phyloP scores from a whole-genome alignment of 2,888 invertebrate genomes.

The Cryptus armator region DNA sequence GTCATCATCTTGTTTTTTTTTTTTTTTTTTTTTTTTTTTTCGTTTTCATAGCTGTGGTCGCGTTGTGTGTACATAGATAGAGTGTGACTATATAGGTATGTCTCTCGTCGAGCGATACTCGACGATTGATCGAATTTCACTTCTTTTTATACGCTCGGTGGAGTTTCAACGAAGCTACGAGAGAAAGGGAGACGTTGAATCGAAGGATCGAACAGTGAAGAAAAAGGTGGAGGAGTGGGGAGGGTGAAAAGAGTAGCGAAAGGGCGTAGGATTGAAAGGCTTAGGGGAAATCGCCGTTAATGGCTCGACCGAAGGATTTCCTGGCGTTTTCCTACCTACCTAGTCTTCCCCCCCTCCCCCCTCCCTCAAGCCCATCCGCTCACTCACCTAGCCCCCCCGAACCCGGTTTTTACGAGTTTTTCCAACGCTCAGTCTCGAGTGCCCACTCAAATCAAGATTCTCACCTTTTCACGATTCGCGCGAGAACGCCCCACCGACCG shows the following conservation, averaged over 20 bases:
- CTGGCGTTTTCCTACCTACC: constrained; percentile 71
- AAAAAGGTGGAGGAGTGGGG: constrained; percentile 33
- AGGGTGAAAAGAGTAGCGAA: constrained; percentile 70
- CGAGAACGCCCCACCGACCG: constrained; percentile 51
- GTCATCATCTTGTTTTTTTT: background rate
- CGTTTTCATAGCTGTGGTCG: background rate
- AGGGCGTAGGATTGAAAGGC: constrained; percentile 74
- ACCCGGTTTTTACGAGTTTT: constrained; percentile 76
- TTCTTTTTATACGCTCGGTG: constrained; percentile 52
- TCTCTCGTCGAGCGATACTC: constrained; percentile 62
- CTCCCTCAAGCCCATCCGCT: constrained; percentile 30
- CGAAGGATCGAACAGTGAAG: constrained; percentile 26
- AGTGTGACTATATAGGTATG: background rate
- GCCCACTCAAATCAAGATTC: constrained; percentile 81
- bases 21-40: background rate
- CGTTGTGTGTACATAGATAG: background rate
- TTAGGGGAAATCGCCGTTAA: constrained; percentile 80
- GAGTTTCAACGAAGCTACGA: constrained; percentile 13
- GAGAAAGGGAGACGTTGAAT: constrained; percentile 13
- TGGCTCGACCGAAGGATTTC: constrained; percentile 79
- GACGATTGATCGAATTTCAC: constrained; percentile 68
- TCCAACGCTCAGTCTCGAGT: constrained; percentile 74
- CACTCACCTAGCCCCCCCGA: constrained; percentile 20
- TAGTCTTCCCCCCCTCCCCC: constrained; percentile 6
- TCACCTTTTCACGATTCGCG: constrained; percentile 75